phyloP scores from a whole-genome alignment of 2,113 vertebrate species.

The Prunella himalayana region DNA sequence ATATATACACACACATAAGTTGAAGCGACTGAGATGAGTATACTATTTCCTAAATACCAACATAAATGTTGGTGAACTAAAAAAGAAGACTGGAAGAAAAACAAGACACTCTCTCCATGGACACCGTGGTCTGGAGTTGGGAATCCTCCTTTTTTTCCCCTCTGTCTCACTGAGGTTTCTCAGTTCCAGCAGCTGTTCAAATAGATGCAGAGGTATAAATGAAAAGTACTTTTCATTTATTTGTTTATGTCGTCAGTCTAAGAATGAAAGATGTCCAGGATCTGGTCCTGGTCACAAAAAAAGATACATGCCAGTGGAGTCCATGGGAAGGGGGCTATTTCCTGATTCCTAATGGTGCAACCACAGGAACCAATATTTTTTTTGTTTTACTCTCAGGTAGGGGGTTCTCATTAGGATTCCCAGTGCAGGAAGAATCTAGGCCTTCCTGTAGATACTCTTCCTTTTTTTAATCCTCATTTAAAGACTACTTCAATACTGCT shows the following conservation, averaged over 20 bases:
- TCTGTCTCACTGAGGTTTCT: background rate
- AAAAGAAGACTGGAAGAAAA: background rate
- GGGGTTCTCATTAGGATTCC: background rate
- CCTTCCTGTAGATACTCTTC: background rate
- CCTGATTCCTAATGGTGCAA: background rate
- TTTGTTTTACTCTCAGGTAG: background rate
- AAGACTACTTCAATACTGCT: background rate
- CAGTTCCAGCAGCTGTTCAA: background rate
- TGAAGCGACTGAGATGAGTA: background rate
- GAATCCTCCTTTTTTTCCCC: background rate
- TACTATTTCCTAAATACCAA: background rate
- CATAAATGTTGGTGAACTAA: background rate
- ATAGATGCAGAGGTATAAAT: background rate
- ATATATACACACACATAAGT: rapidly evolving
- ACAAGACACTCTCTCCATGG: background rate
- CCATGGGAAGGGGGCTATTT: background rate
- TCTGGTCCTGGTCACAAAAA: background rate
- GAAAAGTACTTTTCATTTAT: background rate
- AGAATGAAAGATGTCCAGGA: background rate
- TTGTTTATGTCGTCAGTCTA: background rate
- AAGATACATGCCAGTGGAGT: background rate
- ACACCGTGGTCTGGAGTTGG: background rate
- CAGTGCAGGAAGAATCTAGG: background rate
- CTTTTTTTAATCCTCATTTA: background rate
- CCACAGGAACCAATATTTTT: background rate